Base-by-base conservation (phyloP, 2,797 vertebrate genomes). In the Chaetodon trifasciatus region DNA sequence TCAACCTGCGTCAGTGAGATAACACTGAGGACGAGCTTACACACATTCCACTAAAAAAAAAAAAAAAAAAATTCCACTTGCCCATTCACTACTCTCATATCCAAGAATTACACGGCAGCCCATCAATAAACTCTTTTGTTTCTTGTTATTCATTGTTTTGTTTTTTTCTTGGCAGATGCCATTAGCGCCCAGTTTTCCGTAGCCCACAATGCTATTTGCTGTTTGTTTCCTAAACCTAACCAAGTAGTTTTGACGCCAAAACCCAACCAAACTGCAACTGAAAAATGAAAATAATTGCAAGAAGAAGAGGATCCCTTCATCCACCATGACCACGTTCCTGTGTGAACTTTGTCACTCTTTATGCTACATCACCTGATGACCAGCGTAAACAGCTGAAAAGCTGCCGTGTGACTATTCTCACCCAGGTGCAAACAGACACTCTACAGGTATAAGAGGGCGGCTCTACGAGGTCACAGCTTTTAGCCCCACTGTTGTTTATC, bases 1-100 rank as follows among this genome's bases (percentile, higher is more conserved):
- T 67, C 50, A 28, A 72, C 65, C 84, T 90, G 90, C 58, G 68
- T 58, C 21, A 5, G 60, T n/a, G 68, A 87, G 86, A 88, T 82
- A 88, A 85, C 61, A 46, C 55, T 1, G 24, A 67, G 17, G 35
- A 78, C 56, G 82, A 55, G 58, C 58, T 24, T n/a, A 32, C 23
- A 73, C 13, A 19, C 39, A 60, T 50, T 64, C 52, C 32, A 40
- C 11, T 39, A 6, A 56, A 70, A 62, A 37, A 35, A 44, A 44
- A 13, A 32, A 3, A 32, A 32, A 32, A 32, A 3, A 32, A 32
- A 32, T 70, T 19, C 35, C 62, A 55, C 66, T 2, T 56, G 28
- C 23, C 44, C 57, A 61, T 76, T 86, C 21, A 60, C 35, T 44
- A 46, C 10, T 69, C 12, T 56, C 39, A 10, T 28, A 46, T 42